Evolutionary conservation across 2,888 invertebrate species (phyloP), one percentile per base, ranked within the genome.

Genomic region (Galeopsomyia nigrocyanea): DNA sequence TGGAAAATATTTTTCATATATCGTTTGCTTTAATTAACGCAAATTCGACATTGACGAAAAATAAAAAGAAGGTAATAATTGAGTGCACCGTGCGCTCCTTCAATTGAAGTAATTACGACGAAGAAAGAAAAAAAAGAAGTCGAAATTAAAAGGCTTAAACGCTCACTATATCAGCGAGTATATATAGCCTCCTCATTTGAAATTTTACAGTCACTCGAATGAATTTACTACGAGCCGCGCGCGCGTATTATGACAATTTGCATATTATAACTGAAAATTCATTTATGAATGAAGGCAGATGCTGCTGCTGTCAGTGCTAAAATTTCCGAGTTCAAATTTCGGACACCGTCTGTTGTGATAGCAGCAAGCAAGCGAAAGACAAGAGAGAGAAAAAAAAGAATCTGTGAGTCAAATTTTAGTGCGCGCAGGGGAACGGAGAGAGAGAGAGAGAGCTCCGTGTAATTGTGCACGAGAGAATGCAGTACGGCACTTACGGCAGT

Each of bases 351-450:
- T 19, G 10, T 9, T 53, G 19, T 7, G 5, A 19, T 53, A 17
- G n/a, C 17, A 7, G 13, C 31, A 13, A 2, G 47, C 7, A 26
- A 50, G 6, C 31, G 31, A 31, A 31, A 5, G 31, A 7, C 31
- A 31, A n/a, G n/a, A 31, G 31, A 31, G 7, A 31, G 31, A 31
- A 31, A 31, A 7, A 31, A 56, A 67, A 66, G 62, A 73, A 73
- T 73, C 65, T 73, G 68, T 22, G 56, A 73, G 68, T 73, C 65
- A 73, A 73, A 73, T 65, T 65, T 60, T 57, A 19, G 0, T 22
- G 46, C 31, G 31, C 22, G 47, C n/a, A n/a, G n/a, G n/a, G n/a
- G n/a, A n/a, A n/a, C n/a, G n/a, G n/a, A n/a, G n/a, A n/a, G n/a
- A 31, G 31, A 31, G 31, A 31, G 31, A n/a, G 31, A 31, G 31